Base-by-base conservation (phyloP, 2,888 invertebrate genomes). In the Dendrolimus pini region DNA sequence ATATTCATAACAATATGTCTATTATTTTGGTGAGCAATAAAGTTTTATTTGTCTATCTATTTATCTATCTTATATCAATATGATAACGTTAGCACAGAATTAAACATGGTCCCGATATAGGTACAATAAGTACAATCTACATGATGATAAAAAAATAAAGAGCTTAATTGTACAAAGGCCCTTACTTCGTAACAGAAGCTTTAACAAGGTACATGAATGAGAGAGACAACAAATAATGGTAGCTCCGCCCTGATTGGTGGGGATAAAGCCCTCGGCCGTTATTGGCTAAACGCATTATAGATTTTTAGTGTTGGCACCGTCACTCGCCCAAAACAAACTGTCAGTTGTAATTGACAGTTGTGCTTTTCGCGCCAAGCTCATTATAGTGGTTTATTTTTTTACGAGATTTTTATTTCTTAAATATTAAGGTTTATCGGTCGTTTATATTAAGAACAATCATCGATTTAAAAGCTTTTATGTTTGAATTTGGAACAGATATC, bases 281-380 rank as follows among this genome's bases (percentile, higher is more conserved):
- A 89, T 89, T 88, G 89, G 89, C 68, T 69, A 47, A 75, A 67
- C 70, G 73, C 75, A 81, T 88, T 89, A 88, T 88, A 77, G 89
- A 89, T 88, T 89, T 88, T 88, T 84, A 82, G 80, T 80, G 68
- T 65, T 68, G 77, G 77, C 78, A 78, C 70, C 63, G 65, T 63
- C 65, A 68, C 64, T 66, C 61, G 72, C 70, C 72, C 74, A 78
- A 75, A 80, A 78, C 78, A 73, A 74, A 77, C 73, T 79, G 75
- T 74, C 73, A 74, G 66, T 65, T 68, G 66, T 66, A 64, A 70
- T 67, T 84, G 81, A 85, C 83, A 85, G 82, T 83, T 84, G 69
- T 75, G 76, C 77, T 80, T 83, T 80, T 75, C 74, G 68, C 72
- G 68, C 71, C 69, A 72, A 68, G 60, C 61, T 62, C 41, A 53